Percentiles rank a stretch among this genome's conserved stretches.
phyloP scores from a whole-genome alignment of 2,113 vertebrate species.

The Macaca nemestrina region DNA sequence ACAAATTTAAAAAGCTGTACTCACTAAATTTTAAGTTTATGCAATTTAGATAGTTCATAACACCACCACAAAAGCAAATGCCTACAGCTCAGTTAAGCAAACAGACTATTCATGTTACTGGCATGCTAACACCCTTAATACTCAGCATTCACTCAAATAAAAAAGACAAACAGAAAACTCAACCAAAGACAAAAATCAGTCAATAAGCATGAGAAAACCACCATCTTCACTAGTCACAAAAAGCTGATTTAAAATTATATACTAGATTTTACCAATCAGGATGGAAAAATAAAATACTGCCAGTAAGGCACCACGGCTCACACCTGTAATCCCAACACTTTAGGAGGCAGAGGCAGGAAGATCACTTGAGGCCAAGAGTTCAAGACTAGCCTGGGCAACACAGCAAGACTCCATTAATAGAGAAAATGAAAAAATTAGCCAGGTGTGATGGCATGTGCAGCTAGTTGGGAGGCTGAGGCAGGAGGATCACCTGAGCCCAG shows the following conservation, averaged over 20 bases:
- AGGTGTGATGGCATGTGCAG: no score
- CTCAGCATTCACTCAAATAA: not conserved
- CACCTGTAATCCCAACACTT: no score
- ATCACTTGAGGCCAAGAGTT: no score
- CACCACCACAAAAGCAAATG: not conserved
- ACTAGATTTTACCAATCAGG: not conserved
- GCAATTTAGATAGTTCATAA: not conserved
- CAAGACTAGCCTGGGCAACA: no score
- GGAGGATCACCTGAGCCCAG: no score
- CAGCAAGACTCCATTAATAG: no score
- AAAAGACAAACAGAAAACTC: not conserved
- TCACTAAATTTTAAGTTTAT: slow-evolving; percentile 34
- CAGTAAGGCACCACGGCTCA: no score
- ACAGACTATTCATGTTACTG: not conserved
- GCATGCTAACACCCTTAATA: slow-evolving; percentile 1
- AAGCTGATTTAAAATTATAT: not conserved
- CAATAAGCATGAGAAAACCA: slow-evolving; percentile 27
- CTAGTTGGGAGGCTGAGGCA: no score
- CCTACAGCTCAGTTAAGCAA: not conserved
- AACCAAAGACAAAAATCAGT: not conserved
- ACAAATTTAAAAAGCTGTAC: not conserved
- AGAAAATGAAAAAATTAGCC: no score
- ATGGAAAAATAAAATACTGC: not conserved
- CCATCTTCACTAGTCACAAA: not conserved
- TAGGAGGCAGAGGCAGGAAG: no score